Conservation (phyloP, 37 sponge, comb jelly and placozoan species). For the Axinella damicornis region DNA sequence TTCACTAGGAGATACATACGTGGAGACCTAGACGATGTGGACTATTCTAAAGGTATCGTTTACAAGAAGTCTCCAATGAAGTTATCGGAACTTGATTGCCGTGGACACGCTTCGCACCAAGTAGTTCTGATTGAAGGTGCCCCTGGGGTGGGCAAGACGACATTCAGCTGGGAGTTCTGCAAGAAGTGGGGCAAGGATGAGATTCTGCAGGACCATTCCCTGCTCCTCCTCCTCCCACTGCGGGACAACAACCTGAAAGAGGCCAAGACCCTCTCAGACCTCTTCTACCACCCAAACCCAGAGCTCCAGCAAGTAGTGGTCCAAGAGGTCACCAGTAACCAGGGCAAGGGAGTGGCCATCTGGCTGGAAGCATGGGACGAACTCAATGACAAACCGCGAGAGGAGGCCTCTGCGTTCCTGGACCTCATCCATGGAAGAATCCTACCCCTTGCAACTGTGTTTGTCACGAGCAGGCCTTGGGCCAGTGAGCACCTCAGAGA, state of each 20-base stretch:
- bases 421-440: conserved; percentile 9
- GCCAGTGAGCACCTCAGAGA: background rate
- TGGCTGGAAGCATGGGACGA: conserved; percentile 49
- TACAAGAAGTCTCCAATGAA: too few relatives aligned
- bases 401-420: background rate
- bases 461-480: conserved; percentile 45
- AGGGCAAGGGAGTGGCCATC: conserved; percentile 14
- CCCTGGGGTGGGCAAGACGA: conserved; percentile 52
- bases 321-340: background rate
- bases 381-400: background rate
- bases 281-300: background rate
- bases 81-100: too few relatives aligned
- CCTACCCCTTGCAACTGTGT: conserved; percentile 13
- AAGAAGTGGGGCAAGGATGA: background rate
- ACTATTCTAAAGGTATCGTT: too few relatives aligned
- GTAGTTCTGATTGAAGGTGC: conserved; percentile 19
- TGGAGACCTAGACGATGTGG: too few relatives aligned
- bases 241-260: conserved; percentile 12
- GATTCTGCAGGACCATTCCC: background rate
- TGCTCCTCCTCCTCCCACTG: conserved; percentile 18
- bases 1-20: too few relatives aligned
- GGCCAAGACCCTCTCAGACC: conserved; percentile 8
- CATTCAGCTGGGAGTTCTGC: conserved; percentile 29
- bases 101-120: too few relatives aligned
- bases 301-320: background rate